Conservation (phyloP, 2,797 vertebrate species). For the Sebastes glaucus region DNA sequence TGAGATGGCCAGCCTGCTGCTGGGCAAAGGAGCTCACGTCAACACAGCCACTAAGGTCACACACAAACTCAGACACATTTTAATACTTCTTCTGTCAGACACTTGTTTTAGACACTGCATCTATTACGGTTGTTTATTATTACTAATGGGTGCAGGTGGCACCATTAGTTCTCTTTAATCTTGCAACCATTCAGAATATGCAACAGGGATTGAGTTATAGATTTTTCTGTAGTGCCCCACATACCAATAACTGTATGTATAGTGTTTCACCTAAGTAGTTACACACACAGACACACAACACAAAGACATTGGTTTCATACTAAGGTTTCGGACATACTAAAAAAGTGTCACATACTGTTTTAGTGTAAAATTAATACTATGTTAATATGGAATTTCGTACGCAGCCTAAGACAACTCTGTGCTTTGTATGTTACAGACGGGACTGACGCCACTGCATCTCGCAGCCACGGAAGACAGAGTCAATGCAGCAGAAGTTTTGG, state of each 20-base stretch:
- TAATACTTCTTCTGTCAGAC: neutral
- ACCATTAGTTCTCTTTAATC: neutral
- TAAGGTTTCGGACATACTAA: neutral
- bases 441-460: slow-evolving; percentile 93
- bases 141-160: too few relatives aligned
- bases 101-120: neutral
- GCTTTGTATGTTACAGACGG: slow-evolving; percentile 81
- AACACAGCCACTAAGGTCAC: slow-evolving; percentile 93
- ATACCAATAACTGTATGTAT: neutral
- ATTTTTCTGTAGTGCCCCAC: neutral
- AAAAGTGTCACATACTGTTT: too few relatives aligned
- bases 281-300: slow-evolving; percentile 71
- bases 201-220: neutral
- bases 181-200: neutral
- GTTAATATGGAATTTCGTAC: neutral
- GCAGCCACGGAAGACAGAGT: slow-evolving; percentile 96
- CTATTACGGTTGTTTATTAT: neutral
- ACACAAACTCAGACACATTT: slow-evolving; percentile 45
- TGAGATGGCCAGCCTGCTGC: slow-evolving; percentile 91
- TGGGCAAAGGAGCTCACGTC: slow-evolving; percentile 91
- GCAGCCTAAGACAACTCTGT: neutral
- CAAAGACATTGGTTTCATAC: neutral
- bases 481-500: slow-evolving; percentile 89
- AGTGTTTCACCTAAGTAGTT: neutral
- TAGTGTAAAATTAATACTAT: too few relatives aligned